Base-by-base conservation (phyloP, 2,888 invertebrate genomes). In the Platycheirus rosarum region DNA sequence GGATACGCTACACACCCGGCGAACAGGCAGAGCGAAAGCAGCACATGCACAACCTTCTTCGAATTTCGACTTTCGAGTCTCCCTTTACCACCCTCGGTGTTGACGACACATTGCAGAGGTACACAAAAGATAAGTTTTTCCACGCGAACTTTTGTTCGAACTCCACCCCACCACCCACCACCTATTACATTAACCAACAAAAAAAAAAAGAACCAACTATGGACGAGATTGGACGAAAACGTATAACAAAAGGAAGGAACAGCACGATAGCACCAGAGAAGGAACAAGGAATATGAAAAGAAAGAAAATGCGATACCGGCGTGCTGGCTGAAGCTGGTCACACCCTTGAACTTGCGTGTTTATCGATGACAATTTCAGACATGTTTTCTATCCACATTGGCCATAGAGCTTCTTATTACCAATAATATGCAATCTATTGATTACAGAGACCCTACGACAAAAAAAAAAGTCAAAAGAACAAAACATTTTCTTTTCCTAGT, bases 291-390 rank as follows among this genome's bases (percentile, higher is more conserved):
- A 51, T 29, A 42, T n/a, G 53, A 40, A 40, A 60, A 37, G 57
- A 48, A 63, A 53, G 46, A 76, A 77, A 73, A 82, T 77, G 62
- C 63, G 74, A 69, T 71, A 78, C 84, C 82, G 78, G 71, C 82
- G 82, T 63, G 75, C 66, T 82, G 68, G 53, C 65, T 85, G 40
- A 57, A 57, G 85, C 84, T 87, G 88, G 89, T 88, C 89, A 89
- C 89, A 89, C 89, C 89, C 89, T 89, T 89, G 89, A 89, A 89
- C 89, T 89, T 89, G 89, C 86, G 76, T 80, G 66, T 49, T 77
- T 62, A 68, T 49, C 69, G 55, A 32, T 37, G 68, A 76, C 80
- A 53, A 73, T 76, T 82, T 60, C 60, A 18, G 42, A 75, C 35
- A 51, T 69, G 49, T 23, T 0, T 20, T 37, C 6, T 29, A n/a